phyloP scores from a whole-genome alignment of 2,888 invertebrate species.

The Megalurothrips usitatus region DNA sequence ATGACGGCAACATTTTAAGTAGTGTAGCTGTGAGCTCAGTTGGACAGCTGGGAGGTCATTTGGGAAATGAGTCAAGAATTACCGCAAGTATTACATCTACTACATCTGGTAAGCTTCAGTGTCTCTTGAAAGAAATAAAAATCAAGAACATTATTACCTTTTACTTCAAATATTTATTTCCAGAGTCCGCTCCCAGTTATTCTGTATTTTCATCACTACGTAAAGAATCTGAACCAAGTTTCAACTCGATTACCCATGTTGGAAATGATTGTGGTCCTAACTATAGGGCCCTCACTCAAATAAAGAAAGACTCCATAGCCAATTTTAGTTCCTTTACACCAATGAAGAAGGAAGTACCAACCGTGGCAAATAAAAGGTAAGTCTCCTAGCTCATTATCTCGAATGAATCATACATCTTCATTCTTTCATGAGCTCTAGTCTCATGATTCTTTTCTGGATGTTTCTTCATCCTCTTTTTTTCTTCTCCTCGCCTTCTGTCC shows the following conservation, averaged over 20 bases:
- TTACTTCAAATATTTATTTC: not conserved
- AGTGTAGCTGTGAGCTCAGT: constrained; percentile 3
- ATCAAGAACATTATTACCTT: not conserved
- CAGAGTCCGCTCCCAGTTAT: not conserved
- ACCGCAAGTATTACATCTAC: constrained; percentile 1
- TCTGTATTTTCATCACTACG: not conserved
- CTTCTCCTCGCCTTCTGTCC: not conserved
- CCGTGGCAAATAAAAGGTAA: not conserved
- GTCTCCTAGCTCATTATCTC: no score
- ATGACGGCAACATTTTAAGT: not conserved
- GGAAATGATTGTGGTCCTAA: not conserved
- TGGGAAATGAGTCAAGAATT: not conserved
- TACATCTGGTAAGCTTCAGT: not conserved
- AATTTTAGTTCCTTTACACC: not conserved
- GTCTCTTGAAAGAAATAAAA: not conserved
- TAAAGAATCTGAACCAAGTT: not conserved
- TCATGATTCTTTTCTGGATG: not conserved
- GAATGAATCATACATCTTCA: not conserved
- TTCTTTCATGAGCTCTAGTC: not conserved
- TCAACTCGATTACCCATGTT: not conserved
- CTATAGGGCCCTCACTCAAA: not conserved
- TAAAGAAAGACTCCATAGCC: not conserved
- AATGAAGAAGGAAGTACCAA: not conserved
- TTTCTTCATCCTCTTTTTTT: not conserved
- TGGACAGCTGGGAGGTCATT: not conserved